Conservation (phyloP, 2,113 vertebrate genomes). For the Neogobius melanostomus region DNA sequence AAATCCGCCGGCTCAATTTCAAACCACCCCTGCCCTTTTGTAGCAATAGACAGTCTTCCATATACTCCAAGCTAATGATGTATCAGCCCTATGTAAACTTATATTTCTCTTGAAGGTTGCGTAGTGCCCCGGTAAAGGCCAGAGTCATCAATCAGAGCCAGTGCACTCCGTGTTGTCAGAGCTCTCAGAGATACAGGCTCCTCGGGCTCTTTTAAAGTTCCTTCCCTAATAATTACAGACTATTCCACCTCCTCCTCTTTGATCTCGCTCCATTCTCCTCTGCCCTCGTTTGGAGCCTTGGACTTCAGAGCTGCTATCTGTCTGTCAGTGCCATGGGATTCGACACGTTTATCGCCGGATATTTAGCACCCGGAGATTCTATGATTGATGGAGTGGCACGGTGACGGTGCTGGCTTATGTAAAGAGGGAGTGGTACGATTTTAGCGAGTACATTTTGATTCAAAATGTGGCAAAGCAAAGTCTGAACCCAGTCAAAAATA, state of each 20-base stretch:
- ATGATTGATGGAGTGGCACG: not conserved
- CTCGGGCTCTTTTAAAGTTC: not conserved
- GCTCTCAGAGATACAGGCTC: not conserved
- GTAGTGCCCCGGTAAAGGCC: not conserved
- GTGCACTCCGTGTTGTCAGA: not conserved
- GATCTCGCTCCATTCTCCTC: slow-evolving; percentile 1
- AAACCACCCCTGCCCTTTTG: not conserved
- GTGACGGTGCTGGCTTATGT: not conserved
- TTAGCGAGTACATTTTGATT: no score
- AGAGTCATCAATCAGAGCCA: slow-evolving; percentile 1
- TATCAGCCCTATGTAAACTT: not conserved
- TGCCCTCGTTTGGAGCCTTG: not conserved
- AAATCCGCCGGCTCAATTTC: not conserved
- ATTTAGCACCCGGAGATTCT: not conserved
- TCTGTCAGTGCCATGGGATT: not conserved
- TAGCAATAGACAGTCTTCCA: not conserved
- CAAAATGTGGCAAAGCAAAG: no score
- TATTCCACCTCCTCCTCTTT: not conserved
- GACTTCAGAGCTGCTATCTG: not conserved
- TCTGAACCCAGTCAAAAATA: no score
- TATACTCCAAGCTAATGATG: not conserved
- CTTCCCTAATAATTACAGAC: not conserved
- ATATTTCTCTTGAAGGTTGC: slow-evolving; percentile 7
- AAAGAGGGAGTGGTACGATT: not conserved
- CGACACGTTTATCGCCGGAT: not conserved